Base-by-base conservation (phyloP, 2,888 invertebrate species). In the Falcaria lacertinaria region DNA sequence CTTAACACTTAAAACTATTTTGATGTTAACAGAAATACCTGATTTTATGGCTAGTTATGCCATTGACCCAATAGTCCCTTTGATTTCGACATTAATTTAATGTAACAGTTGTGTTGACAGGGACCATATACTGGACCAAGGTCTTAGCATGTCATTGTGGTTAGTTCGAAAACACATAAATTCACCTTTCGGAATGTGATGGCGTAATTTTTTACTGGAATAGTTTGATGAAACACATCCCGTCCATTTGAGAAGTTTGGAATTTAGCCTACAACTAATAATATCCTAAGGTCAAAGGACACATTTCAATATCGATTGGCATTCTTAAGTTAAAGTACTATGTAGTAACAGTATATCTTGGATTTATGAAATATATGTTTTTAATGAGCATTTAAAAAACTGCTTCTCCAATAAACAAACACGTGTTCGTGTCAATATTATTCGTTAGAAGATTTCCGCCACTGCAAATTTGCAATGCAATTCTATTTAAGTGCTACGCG, bases 61-160 rank as follows among this genome's bases (percentile, higher is more conserved):
- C 80, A 82, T 79, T 82, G 81, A 77, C 81, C 79, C 62, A 77
- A 64, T 62, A 68, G 60, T 62, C 63, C 62, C 65, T 72, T 60
- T 69, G 66, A 69, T 72, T 22, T 22, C 22, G 14, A 37, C 15
- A 37, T 22, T 54, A 52, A 48, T 57, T 54, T 40, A 34, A 34
- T 19, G 16, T 38, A 40, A 40, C 34, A 37, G 28, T 33, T 37
- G 33, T 44, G 40, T 37, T 38, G 33, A 41, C 37, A 28, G 28
- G 28, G 14, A 7, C 28, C 28, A 28, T 28, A 28, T 11, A 34
- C 34, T 14, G 34, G 14, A 14, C 15, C 34, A 11, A 15, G 15
- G 34, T 16, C 16, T 8, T 13, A 4, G 7, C 15, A 34, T 34
- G 34, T 16, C 15, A 34, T 34, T 16, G 15, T 16, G 15, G 15